Conservation (phyloP, 2,113 vertebrate species). For the Psammodynastes pulverulentus region DNA sequence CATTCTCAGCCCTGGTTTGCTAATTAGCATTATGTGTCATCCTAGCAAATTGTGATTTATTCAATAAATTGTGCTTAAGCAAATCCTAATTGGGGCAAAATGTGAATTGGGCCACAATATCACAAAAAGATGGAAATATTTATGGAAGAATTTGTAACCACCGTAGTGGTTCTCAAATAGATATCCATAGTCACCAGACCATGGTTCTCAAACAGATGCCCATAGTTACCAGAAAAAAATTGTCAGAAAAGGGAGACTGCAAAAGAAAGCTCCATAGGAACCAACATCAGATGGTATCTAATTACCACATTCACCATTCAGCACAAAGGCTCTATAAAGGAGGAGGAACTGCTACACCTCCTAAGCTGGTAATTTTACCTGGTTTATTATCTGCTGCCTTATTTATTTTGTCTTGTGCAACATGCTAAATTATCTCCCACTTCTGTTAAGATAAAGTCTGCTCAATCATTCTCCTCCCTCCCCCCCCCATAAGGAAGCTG, state of each 20-base stretch:
- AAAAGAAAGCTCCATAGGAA: neutral
- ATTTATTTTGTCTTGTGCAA: neutral
- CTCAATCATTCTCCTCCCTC: neutral
- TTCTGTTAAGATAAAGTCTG: neutral
- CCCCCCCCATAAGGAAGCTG: neutral
- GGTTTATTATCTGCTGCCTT: neutral
- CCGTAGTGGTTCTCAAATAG: neutral
- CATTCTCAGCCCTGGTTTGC: neutral
- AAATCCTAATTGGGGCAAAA: neutral
- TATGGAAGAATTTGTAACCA: neutral
- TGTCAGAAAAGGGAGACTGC: neutral
- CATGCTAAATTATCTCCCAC: neutral
- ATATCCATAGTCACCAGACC: neutral
- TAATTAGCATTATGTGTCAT: neutral
- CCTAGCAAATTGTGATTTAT: neutral
- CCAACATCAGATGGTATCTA: neutral
- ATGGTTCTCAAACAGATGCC: neutral
- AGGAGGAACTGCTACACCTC: neutral
- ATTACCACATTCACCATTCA: neutral
- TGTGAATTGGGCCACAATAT: neutral
- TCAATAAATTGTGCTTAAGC: neutral
- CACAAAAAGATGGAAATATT: neutral
- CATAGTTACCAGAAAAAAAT: neutral
- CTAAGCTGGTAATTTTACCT: neutral
- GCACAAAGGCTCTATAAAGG: neutral